phyloP scores from a whole-genome alignment of 1,140 invertebrate species.

The Lepidurus packardi region DNA sequence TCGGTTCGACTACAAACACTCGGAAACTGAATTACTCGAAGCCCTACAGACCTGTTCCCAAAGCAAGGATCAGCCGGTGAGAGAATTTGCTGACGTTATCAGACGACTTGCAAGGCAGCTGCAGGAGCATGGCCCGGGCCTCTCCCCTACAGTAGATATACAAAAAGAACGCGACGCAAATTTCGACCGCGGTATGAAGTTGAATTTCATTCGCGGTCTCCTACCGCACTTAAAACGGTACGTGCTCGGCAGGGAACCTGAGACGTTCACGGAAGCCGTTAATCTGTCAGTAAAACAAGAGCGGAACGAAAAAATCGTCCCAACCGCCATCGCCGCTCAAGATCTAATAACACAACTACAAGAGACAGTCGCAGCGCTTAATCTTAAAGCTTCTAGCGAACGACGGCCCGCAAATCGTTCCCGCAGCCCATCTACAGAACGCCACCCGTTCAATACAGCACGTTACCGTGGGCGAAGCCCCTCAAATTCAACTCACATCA shows the following conservation, averaged over 20 bases:
- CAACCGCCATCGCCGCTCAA: not conserved
- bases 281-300: not conserved
- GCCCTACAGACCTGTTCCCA: too few relatives aligned
- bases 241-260: not conserved
- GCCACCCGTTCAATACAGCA: not conserved
- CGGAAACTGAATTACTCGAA: too few relatives aligned
- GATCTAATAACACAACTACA: not conserved
- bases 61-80: too few relatives aligned
- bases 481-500: not conserved
- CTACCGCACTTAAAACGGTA: not conserved
- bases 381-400: not conserved
- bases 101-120: not conserved
- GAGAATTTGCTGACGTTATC: not conserved
- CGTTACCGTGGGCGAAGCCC: not conserved
- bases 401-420: not conserved
- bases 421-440: not conserved
- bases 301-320: not conserved
- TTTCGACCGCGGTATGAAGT: too few relatives aligned
- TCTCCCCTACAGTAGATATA: not conserved
- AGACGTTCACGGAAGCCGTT: not conserved
- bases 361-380: not conserved
- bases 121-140: not conserved
- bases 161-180: not conserved
- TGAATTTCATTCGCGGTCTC: not conserved
- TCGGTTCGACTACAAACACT: not conserved